Conservation (phyloP, 1,140 invertebrate genomes). For the Conus betulinus region DNA sequence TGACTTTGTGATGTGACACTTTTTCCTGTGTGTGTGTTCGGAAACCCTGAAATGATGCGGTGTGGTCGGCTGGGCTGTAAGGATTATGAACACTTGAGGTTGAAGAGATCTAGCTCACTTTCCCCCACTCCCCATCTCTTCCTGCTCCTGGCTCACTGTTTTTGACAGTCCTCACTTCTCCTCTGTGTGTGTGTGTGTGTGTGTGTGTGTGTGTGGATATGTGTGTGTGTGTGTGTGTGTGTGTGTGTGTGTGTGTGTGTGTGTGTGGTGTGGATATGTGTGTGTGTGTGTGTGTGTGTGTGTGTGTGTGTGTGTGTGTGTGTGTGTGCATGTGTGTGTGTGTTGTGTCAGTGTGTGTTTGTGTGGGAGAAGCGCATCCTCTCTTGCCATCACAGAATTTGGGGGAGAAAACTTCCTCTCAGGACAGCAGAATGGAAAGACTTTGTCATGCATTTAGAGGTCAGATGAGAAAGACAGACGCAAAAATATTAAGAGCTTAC, state of each 20-base stretch:
- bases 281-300: background rate
- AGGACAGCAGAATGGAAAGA: too few relatives aligned
- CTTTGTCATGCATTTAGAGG: too few relatives aligned
- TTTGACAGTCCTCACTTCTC: background rate
- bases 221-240: background rate
- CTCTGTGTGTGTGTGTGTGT: background rate
- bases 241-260: background rate
- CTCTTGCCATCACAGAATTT: too few relatives aligned
- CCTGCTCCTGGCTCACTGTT: background rate
- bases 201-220: background rate
- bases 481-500: background rate
- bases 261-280: background rate
- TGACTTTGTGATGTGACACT: too few relatives aligned
- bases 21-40: too few relatives aligned
- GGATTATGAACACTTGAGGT: too few relatives aligned
- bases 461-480: too few relatives aligned
- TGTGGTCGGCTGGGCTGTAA: too few relatives aligned
- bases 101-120: too few relatives aligned
- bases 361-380: background rate
- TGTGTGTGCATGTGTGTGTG: background rate
- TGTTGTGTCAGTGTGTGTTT: background rate
- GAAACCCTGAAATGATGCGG: too few relatives aligned
- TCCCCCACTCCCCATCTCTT: too few relatives aligned
- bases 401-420: too few relatives aligned
- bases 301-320: background rate